Conservation (phyloP, 2,888 invertebrate genomes). For the Ormyrus thymus region DNA sequence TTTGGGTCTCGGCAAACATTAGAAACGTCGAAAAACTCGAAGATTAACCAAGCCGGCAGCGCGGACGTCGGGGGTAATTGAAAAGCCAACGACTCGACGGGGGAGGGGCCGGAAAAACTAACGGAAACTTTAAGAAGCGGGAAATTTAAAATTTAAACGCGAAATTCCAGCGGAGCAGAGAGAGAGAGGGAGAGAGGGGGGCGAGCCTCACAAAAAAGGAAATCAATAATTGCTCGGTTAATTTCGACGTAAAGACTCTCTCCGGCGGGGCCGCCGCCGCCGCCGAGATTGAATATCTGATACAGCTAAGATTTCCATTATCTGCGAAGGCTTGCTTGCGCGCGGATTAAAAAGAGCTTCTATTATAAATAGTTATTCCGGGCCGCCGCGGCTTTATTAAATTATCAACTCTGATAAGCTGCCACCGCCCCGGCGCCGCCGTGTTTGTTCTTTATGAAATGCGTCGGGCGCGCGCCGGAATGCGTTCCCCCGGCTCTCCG, state of each 20-base stretch:
- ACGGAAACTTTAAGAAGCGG: constrained; percentile 30
- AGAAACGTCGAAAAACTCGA: constrained; percentile 31
- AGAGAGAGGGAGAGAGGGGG: background rate
- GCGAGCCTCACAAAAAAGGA: background rate
- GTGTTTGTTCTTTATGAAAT: background rate
- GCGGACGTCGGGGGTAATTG: constrained; percentile 29
- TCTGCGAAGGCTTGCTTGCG: constrained; percentile 5
- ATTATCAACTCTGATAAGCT: constrained; percentile 50
- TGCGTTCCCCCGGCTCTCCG: background rate
- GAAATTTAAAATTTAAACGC: constrained; percentile 45
- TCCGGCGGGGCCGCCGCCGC: too few relatives aligned
- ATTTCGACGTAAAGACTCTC: constrained; percentile 39
- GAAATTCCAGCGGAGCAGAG: background rate
- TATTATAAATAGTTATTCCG: constrained; percentile 24
- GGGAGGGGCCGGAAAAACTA: background rate
- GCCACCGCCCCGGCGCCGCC: too few relatives aligned
- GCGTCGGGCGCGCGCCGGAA: background rate
- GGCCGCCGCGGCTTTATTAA: constrained; percentile 41
- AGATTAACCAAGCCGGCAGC: background rate
- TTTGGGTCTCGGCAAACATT: constrained; percentile 9
- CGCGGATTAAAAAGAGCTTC: constrained; percentile 35
- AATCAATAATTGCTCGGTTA: constrained; percentile 52
- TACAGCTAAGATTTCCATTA: constrained; percentile 48
- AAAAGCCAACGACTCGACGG: constrained; percentile 18
- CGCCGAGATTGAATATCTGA: constrained; percentile 51